phyloP scores from a whole-genome alignment of 1,140 invertebrate species.

The Heliothis subflexa region DNA sequence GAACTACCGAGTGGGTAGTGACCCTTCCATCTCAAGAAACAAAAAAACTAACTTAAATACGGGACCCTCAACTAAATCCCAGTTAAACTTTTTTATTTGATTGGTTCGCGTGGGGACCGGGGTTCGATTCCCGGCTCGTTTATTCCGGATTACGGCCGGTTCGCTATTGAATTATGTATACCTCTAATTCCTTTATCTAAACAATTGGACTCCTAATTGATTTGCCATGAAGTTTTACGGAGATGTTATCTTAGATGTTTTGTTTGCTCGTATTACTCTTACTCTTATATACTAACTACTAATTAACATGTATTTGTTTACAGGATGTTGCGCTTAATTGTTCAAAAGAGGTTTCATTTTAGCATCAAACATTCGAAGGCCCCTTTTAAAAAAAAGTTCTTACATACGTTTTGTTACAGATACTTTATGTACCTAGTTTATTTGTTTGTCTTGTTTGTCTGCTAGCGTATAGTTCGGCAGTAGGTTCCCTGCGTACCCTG shows the following conservation, averaged over 20 bases:
- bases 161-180: slow-evolving; percentile 54
- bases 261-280: not conserved
- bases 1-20: not conserved
- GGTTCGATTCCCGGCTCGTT: slow-evolving; percentile 51
- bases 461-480: not conserved
- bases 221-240: slow-evolving; percentile 29
- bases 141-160: slow-evolving; percentile 49
- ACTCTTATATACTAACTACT: too few relatives aligned
- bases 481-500: not conserved
- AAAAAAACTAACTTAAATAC: slow-evolving; percentile 21
- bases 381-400: too few relatives aligned
- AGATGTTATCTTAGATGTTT: slow-evolving; percentile 8
- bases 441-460: too few relatives aligned
- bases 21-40: not conserved
- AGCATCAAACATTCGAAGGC: too few relatives aligned
- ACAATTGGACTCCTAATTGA: slow-evolving; percentile 45
- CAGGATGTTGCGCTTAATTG: too few relatives aligned
- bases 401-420: too few relatives aligned
- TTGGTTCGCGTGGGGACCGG: slow-evolving; percentile 33
- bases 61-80: slow-evolving; percentile 26
- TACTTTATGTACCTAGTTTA: too few relatives aligned
- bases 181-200: slow-evolving; percentile 48
- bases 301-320: too few relatives aligned
- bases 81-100: slow-evolving; percentile 33
- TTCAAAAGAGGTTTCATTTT: too few relatives aligned